A percentile compares a stretch with the other conserved stretches of the same genome.
Conservation (phyloP, 2,113 vertebrate species). For the Cryptotis parvus region DNA sequence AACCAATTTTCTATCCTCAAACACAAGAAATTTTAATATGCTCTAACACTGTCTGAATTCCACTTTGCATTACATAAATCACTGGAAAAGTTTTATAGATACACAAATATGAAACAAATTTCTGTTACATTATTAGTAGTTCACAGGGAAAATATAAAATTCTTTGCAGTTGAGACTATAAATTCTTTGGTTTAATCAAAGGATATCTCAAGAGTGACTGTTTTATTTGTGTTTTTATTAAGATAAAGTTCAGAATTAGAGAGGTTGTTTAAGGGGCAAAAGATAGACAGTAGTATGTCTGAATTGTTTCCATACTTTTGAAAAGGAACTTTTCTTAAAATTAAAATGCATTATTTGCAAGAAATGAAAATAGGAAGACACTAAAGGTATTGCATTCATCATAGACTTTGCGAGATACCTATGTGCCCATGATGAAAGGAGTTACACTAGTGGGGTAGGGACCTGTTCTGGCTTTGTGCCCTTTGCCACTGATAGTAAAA, state of each 20-base stretch:
- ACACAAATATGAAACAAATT: neutral
- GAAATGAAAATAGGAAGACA: neutral
- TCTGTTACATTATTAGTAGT: neutral
- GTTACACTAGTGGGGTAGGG: neutral
- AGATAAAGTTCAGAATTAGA: neutral
- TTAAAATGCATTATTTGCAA: neutral
- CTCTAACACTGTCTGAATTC: neutral
- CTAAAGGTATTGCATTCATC: neutral
- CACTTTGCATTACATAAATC: neutral
- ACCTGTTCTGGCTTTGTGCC: rapidly evolving
- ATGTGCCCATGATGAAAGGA: too few species aligned
- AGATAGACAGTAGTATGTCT: neutral
- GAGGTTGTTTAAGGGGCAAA: neutral
- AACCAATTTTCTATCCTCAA: neutral
- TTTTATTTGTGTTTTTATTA: constrained; percentile 11
- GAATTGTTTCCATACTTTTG: neutral
- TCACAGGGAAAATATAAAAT: neutral
- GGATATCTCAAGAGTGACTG: neutral
- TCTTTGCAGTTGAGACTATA: neutral
- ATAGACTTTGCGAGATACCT: neutral
- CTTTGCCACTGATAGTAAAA: neutral
- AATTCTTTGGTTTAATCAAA: neutral
- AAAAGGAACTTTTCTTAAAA: neutral
- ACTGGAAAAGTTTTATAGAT: neutral
- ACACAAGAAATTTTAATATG: neutral